These are phyloP conservation scores for Augochlora pura DNA, from an alignment of 1,140 invertebrate species.

Conservation along the genomic window DNA sequence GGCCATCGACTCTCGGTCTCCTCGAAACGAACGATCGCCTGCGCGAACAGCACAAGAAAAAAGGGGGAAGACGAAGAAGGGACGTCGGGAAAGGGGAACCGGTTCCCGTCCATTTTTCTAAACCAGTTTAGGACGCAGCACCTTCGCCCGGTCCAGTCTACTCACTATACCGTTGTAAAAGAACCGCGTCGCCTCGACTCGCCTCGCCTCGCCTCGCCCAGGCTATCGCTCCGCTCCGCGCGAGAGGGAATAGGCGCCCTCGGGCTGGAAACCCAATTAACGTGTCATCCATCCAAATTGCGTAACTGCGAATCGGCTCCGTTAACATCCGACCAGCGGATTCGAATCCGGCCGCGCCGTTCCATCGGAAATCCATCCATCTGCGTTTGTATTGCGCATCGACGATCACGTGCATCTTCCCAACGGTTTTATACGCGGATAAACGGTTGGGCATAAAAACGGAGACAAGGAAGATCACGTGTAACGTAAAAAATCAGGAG, in stretches of 20 bases:
- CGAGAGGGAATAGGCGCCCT: conserved; percentile 15
- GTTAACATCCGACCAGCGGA: too few relatives aligned
- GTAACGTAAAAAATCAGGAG: too few relatives aligned
- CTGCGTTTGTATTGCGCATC: too few relatives aligned
- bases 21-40: conserved; percentile 14
- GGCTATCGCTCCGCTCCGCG: conserved; percentile 9
- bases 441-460: too few relatives aligned
- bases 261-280: conserved; percentile 44
- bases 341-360: too few relatives aligned
- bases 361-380: too few relatives aligned
- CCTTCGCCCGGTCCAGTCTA: conserved; percentile 45
- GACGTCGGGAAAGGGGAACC: conserved; percentile 32
- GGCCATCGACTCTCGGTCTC: conserved; percentile 51
- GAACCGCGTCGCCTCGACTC: background rate
- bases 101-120: conserved; percentile 59
- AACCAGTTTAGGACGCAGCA: conserved; percentile 70
- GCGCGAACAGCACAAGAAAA: background rate
- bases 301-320: conserved; percentile 36
- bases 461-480: too few relatives aligned
- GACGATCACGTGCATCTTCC: too few relatives aligned
- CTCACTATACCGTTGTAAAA: conserved; percentile 74
- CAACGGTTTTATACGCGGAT: too few relatives aligned
- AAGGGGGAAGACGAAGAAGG: background rate
- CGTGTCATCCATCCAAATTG: conserved; percentile 24
- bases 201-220: too few relatives aligned